These are phyloP conservation scores for Exephanes ischioxanthus DNA, from an alignment of 2,888 invertebrate genomes.

Conservation along the genomic window DNA sequence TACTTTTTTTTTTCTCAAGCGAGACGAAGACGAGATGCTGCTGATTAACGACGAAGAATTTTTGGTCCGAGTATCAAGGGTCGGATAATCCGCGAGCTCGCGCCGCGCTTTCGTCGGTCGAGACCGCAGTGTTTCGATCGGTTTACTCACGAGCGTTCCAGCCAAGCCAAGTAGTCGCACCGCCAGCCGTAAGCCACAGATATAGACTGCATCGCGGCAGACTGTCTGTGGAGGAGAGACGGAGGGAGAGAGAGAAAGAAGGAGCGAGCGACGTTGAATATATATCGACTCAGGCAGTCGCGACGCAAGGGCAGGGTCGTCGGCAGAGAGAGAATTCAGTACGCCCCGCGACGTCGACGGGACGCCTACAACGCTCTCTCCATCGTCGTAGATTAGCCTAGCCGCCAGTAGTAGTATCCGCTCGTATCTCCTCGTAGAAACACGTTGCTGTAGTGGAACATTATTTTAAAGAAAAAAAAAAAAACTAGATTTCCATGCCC, in stretches of 20 bases:
- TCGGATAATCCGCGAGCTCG: neutral
- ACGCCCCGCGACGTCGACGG: slow-evolving; percentile 82
- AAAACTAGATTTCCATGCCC: slow-evolving; percentile 24
- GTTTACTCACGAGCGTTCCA: slow-evolving; percentile 47
- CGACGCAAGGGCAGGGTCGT: slow-evolving; percentile 84
- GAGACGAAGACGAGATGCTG: neutral
- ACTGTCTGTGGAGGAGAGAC: neutral
- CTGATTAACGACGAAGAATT: neutral
- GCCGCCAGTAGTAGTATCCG: slow-evolving; percentile 54
- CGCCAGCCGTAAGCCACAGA: slow-evolving; percentile 13
- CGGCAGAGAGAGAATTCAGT: slow-evolving; percentile 78
- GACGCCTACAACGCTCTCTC: slow-evolving; percentile 66
- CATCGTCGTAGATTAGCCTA: slow-evolving; percentile 65
- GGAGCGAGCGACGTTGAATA: slow-evolving; percentile 49
- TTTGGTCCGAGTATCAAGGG: neutral
- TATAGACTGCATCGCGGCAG: slow-evolving; percentile 2
- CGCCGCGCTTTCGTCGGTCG: slow-evolving; percentile 42
- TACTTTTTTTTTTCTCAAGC: neutral
- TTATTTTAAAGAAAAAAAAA: neutral
- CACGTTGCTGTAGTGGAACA: slow-evolving; percentile 52
- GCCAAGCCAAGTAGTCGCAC: slow-evolving; percentile 31
- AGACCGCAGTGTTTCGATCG: slow-evolving; percentile 65
- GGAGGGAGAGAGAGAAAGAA: neutral
- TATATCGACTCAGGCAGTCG: slow-evolving; percentile 76
- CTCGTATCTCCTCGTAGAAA: slow-evolving; percentile 44